A percentile compares a stretch with the other conserved stretches of the same genome.
Conservation (phyloP, 2,113 vertebrate species). For the Myanophis thanlyinensis region DNA sequence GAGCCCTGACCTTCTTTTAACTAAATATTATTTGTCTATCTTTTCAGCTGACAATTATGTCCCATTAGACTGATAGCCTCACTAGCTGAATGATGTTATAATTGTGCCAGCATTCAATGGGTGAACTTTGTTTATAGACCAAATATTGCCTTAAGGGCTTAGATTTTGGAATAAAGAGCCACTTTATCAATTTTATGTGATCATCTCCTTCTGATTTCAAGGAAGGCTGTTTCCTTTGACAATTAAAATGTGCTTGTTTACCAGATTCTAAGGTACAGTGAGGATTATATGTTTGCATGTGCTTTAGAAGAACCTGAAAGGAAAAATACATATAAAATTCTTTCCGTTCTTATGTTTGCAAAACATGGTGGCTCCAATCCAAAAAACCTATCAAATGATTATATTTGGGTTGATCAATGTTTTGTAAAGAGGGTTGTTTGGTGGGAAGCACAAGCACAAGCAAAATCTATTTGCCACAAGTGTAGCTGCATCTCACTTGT, state of each 20-base stretch:
- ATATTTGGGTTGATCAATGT: not conserved
- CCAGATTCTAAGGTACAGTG: not conserved
- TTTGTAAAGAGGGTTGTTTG: not conserved
- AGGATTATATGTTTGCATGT: not conserved
- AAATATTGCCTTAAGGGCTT: not conserved
- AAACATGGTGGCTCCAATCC: not conserved
- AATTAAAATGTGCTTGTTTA: not conserved
- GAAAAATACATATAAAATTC: not conserved
- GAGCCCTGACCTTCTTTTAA: too few species aligned
- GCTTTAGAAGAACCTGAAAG: not conserved
- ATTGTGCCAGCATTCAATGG: not conserved
- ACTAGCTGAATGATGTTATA: not conserved
- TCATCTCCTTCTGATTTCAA: not conserved
- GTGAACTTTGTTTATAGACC: not conserved
- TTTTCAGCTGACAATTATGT: not conserved
- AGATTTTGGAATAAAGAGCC: not conserved
- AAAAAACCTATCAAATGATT: not conserved
- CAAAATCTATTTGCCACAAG: not conserved
- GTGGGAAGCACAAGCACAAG: not conserved
- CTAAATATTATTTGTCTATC: not conserved
- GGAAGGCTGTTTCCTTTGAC: not conserved
- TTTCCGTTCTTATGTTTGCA: not conserved
- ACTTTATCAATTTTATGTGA: conserved; percentile 6
- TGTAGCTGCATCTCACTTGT: not conserved
- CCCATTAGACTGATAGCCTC: not conserved